Percentiles rank a stretch among this genome's conserved stretches.
phyloP scores from a whole-genome alignment of 2,888 invertebrate species.

The Phortica magna region DNA sequence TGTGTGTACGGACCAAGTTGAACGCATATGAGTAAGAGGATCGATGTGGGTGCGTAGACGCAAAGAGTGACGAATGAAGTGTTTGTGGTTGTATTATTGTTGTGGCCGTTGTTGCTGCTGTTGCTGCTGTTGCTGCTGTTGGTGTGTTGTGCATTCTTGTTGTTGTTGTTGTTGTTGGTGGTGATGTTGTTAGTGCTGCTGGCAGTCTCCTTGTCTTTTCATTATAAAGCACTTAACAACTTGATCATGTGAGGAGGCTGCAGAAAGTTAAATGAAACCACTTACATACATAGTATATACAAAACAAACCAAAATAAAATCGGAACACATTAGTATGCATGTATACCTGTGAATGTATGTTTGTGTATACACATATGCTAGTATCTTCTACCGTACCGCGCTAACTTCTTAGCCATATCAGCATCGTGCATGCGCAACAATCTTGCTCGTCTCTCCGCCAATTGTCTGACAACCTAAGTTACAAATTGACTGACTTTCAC shows the following conservation, averaged over 20 bases:
- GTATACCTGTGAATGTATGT: no score
- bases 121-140: slow-evolving; percentile 38
- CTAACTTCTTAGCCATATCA: slow-evolving; percentile 13
- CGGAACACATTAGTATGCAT: not conserved
- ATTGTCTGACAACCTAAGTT: slow-evolving; percentile 42
- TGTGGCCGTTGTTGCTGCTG: slow-evolving; percentile 28
- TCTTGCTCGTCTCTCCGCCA: slow-evolving; percentile 48
- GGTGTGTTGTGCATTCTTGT: not conserved
- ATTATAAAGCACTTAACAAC: slow-evolving; percentile 32
- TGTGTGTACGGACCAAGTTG: slow-evolving; percentile 49
- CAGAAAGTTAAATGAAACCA: slow-evolving; percentile 5
- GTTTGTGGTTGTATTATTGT: slow-evolving; percentile 29
- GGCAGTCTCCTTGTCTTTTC: slow-evolving; percentile 39
- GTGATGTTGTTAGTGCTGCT: slow-evolving; percentile 39
- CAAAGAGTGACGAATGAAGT: slow-evolving; percentile 11
- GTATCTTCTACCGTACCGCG: not conserved
- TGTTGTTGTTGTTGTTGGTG: slow-evolving; percentile 39
- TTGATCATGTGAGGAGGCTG: slow-evolving; percentile 26
- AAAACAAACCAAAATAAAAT: slow-evolving; percentile 13
- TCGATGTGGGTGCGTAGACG: not conserved
- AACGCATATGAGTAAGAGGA: slow-evolving; percentile 10
- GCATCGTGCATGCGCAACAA: slow-evolving; percentile 36
- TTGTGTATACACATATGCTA: not conserved
- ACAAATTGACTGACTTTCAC: slow-evolving; percentile 67
- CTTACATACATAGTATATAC: not conserved